phyloP scores from a whole-genome alignment of 2,888 invertebrate genomes.

The Drosophila neonasuta region DNA sequence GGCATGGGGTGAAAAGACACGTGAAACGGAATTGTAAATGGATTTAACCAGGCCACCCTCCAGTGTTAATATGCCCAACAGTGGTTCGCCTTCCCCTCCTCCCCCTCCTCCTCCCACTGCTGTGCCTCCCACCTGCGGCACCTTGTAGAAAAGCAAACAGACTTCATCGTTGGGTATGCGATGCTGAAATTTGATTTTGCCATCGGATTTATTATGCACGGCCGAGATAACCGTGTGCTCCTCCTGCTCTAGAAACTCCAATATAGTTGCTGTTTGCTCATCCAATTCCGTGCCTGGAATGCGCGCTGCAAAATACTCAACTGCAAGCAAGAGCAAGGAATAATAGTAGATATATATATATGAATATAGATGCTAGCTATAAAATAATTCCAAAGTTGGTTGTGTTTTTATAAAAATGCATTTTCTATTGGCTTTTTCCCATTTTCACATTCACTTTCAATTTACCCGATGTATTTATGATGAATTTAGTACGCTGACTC shows the following conservation, averaged over 20 bases:
- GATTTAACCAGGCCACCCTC: constrained; percentile 83
- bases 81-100: constrained; percentile 60
- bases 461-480: constrained; percentile 82
- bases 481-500: constrained; percentile 80
- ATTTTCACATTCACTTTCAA: constrained; percentile 2
- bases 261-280: constrained; percentile 81
- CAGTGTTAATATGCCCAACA: constrained; percentile 82
- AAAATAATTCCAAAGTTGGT: constrained; percentile 36
- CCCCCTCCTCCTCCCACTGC: constrained; percentile 1
- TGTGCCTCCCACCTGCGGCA: constrained; percentile 78
- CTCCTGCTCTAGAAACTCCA: constrained; percentile 83
- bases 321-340: constrained; percentile 48
- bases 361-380: not conserved
- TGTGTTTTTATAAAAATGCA: constrained; percentile 3
- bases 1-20: constrained; percentile 82
- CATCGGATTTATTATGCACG: constrained; percentile 80
- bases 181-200: constrained; percentile 82
- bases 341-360: not conserved
- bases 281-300: constrained; percentile 73
- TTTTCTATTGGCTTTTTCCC: not conserved
- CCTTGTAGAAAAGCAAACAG: constrained; percentile 82
- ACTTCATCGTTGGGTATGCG: constrained; percentile 82
- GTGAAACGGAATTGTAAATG: constrained; percentile 83
- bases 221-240: constrained; percentile 83
- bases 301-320: constrained; percentile 80